Percentiles rank a stretch among this genome's conserved stretches.
These are phyloP conservation scores for Chironomus tentans DNA, from an alignment of 2,888 invertebrate species.

Conservation along the genomic window DNA sequence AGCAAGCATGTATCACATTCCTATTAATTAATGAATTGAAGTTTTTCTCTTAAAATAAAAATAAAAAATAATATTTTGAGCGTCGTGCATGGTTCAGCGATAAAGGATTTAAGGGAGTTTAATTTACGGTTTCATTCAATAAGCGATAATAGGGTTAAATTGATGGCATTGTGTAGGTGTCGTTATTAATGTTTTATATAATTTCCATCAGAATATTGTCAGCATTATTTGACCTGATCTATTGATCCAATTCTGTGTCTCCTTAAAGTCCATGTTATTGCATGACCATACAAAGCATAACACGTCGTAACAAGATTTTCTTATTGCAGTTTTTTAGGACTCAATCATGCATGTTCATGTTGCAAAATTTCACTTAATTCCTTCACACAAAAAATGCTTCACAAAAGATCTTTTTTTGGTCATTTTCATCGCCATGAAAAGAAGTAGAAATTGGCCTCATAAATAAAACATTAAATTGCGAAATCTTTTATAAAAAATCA, in stretches of 20 bases:
- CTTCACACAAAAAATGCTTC: neutral
- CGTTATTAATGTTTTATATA: neutral
- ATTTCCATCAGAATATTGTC: neutral
- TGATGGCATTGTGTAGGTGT: neutral
- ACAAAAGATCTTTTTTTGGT: constrained; percentile 15
- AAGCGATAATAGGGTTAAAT: neutral
- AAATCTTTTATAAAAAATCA: neutral
- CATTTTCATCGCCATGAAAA: neutral
- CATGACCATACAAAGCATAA: neutral
- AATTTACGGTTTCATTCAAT: neutral
- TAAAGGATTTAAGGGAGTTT: neutral
- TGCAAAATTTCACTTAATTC: too few relatives aligned
- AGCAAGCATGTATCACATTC: neutral
- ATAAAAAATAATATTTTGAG: neutral
- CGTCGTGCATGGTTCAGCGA: neutral
- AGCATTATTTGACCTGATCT: neutral
- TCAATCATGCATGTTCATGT: neutral
- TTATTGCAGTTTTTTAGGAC: neutral
- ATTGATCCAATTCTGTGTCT: neutral
- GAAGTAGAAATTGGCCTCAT: neutral
- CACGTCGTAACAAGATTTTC: constrained; percentile 20
- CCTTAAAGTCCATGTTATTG: neutral
- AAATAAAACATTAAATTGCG: neutral
- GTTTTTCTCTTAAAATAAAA: neutral
- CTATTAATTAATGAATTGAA: neutral